These are phyloP conservation scores for Cuculus canorus DNA, from an alignment of 2,797 vertebrate genomes.

Conservation along the genomic window DNA sequence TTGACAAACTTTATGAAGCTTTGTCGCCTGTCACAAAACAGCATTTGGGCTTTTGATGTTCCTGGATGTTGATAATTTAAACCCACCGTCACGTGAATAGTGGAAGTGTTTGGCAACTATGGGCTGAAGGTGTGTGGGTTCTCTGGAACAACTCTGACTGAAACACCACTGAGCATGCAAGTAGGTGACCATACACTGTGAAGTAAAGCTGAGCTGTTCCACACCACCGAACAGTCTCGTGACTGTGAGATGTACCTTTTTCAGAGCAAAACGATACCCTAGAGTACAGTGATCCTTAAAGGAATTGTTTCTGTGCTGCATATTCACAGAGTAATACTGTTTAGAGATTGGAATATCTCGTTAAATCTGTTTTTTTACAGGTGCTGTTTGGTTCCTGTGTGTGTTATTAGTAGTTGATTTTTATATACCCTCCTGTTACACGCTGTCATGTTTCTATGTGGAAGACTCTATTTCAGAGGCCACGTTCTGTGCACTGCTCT, in stretches of 20 bases:
- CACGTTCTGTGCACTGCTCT: neutral
- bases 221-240: rapidly evolving
- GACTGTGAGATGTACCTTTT: neutral
- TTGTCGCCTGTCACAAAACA: neutral
- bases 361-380: neutral
- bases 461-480: neutral
- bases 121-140: neutral
- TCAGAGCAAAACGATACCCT: neutral
- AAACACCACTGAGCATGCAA: no score
- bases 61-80: neutral
- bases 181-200: neutral
- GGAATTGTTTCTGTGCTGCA: neutral
- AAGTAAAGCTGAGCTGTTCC: neutral
- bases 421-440: neutral
- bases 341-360: neutral
- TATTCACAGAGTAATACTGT: neutral
- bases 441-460: neutral
- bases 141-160: neutral
- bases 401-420: neutral
- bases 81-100: no score
- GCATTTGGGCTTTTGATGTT: neutral
- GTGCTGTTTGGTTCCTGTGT: neutral
- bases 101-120: neutral
- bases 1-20: neutral
- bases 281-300: neutral